Conservation (phyloP, 2,797 vertebrate species). For the Ctenopoma multispine region DNA sequence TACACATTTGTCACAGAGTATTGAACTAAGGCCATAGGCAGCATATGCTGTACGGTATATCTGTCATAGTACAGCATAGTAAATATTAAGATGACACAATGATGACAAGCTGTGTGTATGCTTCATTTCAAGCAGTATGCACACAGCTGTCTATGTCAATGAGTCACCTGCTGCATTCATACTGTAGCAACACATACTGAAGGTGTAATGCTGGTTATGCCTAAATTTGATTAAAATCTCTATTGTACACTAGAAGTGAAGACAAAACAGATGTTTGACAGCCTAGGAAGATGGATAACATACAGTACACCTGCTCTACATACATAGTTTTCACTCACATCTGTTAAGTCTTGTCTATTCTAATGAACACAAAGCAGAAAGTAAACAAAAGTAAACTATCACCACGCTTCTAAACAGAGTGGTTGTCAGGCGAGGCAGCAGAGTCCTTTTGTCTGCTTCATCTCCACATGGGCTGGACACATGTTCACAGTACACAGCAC, state of each 20-base stretch:
- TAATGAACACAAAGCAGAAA: constrained; percentile 35
- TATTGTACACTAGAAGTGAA: neutral
- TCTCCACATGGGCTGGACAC: neutral
- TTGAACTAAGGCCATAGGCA: constrained; percentile 14
- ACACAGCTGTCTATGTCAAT: neutral
- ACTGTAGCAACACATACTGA: neutral
- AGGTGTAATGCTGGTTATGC: neutral
- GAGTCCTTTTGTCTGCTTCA: no score
- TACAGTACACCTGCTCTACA: constrained; percentile 14
- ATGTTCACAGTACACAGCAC: neutral
- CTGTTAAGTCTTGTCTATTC: constrained; percentile 18
- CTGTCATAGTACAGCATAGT: neutral
- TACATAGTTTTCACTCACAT: constrained; percentile 6
- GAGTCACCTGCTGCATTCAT: neutral
- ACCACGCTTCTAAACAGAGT: neutral
- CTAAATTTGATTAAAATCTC: neutral
- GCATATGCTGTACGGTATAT: neutral
- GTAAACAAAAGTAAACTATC: neutral
- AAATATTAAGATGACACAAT: constrained; percentile 10
- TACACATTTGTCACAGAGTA: constrained; percentile 1
- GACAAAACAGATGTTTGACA: constrained; percentile 33
- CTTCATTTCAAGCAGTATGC: neutral
- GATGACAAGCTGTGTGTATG: neutral
- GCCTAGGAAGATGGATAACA: constrained; percentile 9
- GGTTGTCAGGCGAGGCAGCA: neutral